phyloP scores from a whole-genome alignment of 2,888 invertebrate genomes.

The Zonitis immaculata region DNA sequence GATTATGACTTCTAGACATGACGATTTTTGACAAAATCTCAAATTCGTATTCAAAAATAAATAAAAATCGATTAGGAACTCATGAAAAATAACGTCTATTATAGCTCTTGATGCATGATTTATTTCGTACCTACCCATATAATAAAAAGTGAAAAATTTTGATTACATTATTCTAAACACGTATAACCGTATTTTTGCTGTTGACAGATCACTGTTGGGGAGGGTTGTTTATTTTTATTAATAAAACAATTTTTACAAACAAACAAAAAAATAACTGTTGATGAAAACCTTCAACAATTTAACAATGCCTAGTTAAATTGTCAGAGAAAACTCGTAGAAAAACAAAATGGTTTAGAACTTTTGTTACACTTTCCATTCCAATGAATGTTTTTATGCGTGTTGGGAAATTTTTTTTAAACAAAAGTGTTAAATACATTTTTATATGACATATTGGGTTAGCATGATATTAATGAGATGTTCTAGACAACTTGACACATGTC shows the following conservation, averaged over 20 bases:
- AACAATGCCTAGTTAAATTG: not conserved
- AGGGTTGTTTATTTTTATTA: not conserved
- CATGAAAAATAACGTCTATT: not conserved
- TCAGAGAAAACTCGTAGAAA: slow-evolving; percentile 1
- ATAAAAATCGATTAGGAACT: not conserved
- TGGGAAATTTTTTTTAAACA: not conserved
- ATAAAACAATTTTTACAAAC: slow-evolving; percentile 6
- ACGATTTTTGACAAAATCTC: too few relatives aligned
- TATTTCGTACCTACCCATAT: not conserved
- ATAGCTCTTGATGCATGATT: not conserved
- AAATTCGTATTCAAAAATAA: too few relatives aligned
- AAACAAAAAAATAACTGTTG: not conserved
- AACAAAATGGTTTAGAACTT: not conserved
- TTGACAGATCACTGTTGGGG: slow-evolving; percentile 5
- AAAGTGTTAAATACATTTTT: too few relatives aligned
- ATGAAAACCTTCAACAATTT: not conserved
- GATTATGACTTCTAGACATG: too few relatives aligned
- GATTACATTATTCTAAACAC: slow-evolving; percentile 5
- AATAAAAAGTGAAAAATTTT: not conserved
- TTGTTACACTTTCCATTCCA: not conserved
- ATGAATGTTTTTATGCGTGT: not conserved
- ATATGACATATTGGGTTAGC: too few relatives aligned
- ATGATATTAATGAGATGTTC: too few relatives aligned
- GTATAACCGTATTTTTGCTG: slow-evolving; percentile 5
- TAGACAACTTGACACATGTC: too few relatives aligned